A percentile compares a stretch with the other conserved stretches of the same genome.
Evolutionary conservation across 2,888 invertebrate genomes (phyloP).

Genomic region (Cephalotes varians): DNA sequence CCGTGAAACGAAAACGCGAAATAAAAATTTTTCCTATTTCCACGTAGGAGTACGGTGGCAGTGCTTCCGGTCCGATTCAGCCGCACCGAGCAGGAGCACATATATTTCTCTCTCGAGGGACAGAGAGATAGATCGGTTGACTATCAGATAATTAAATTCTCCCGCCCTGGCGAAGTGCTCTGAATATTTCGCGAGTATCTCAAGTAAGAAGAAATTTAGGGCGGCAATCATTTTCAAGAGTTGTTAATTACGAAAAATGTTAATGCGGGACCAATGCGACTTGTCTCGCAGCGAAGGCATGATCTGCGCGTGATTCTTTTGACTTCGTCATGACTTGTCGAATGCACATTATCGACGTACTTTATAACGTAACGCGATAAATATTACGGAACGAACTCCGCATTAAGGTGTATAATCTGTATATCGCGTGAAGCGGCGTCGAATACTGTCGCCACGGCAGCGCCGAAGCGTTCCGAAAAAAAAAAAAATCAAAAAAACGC

Average conservation of each 20-base stretch:
- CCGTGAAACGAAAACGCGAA: conserved; percentile 36
- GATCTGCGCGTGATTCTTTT: not conserved
- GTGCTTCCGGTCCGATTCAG: conserved; percentile 67
- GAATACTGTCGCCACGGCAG: conserved; percentile 7
- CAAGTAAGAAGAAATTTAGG: conserved; percentile 43
- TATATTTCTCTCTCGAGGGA: conserved; percentile 65
- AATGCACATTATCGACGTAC: not conserved
- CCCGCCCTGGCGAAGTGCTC: conserved; percentile 65
- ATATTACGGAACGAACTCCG: not conserved
- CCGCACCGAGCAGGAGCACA: conserved; percentile 46
- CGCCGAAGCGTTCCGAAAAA: not conserved
- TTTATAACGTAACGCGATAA: conserved; percentile 8
- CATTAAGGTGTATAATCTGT: conserved; percentile 6
- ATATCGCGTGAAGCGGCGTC: conserved; percentile 1
- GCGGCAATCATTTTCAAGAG: conserved; percentile 25
- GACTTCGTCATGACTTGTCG: too few relatives aligned
- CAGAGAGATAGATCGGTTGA: conserved; percentile 76
- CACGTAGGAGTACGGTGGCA: conserved; percentile 55
- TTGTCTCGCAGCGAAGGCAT: not conserved
- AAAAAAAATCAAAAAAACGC: not conserved
- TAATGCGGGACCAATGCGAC: not conserved
- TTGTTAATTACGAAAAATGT: conserved; percentile 21
- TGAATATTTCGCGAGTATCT: conserved; percentile 73
- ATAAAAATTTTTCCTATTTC: conserved; percentile 71
- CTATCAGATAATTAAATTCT: conserved; percentile 83